These are phyloP conservation scores for Cotesia vestalis DNA, from an alignment of 1,140 invertebrate genomes.

Conservation along the genomic window DNA sequence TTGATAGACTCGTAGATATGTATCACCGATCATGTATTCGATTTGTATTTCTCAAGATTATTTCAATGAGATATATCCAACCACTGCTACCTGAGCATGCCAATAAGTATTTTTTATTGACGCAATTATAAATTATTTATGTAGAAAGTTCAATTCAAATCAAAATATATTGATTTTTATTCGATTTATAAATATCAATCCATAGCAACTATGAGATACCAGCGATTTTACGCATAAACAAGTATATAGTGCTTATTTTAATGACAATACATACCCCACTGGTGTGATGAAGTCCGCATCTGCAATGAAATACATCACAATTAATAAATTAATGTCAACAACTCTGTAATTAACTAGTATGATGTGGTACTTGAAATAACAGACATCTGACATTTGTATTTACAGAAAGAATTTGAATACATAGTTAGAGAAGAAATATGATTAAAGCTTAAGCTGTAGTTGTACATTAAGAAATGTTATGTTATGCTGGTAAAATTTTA, in stretches of 20 bases:
- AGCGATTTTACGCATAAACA: too few species aligned
- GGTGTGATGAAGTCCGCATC: constrained; percentile 16
- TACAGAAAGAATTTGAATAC: too few species aligned
- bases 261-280: constrained; percentile 39
- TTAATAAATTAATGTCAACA: background rate
- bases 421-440: too few species aligned
- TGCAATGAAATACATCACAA: constrained; percentile 43
- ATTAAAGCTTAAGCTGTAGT: too few species aligned
- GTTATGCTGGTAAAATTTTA: too few species aligned
- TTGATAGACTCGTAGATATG: background rate
- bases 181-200: constrained; percentile 4
- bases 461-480: too few species aligned
- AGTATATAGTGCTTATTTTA: constrained; percentile 18
- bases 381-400: too few species aligned
- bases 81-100: too few species aligned
- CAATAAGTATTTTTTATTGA: constrained; percentile 41
- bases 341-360: too few species aligned
- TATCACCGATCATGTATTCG: background rate
- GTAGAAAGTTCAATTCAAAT: background rate
- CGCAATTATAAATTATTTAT: constrained; percentile 38
- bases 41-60: constrained; percentile 8
- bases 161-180: too few species aligned
- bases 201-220: constrained; percentile 5
- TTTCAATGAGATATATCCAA: background rate
- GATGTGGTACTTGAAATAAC: too few species aligned